Evolutionary conservation across 1,140 invertebrate genomes (phyloP).

Genomic region (Tetranychus urticae): DNA sequence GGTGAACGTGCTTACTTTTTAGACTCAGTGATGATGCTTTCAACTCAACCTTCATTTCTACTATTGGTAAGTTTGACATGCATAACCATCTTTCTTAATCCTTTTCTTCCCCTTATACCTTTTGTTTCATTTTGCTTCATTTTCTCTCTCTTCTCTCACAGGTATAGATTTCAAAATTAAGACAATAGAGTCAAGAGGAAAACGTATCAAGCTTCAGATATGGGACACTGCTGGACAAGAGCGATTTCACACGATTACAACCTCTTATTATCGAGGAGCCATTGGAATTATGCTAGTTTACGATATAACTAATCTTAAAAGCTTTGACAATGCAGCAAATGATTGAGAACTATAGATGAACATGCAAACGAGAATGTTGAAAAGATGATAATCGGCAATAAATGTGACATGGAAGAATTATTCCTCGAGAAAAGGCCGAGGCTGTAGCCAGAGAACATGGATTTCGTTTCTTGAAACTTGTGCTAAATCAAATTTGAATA

Average conservation of each 20-base stretch:
- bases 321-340: slow-evolving; percentile 29
- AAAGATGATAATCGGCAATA: slow-evolving; percentile 98
- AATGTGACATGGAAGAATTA: slow-evolving; percentile 96
- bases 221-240: slow-evolving; percentile 51
- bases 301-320: slow-evolving; percentile 29
- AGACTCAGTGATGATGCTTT: slow-evolving; percentile 89
- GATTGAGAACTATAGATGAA: slow-evolving; percentile 25
- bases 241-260: slow-evolving; percentile 36
- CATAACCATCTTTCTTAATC: slow-evolving; percentile 10
- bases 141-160: slow-evolving; percentile 22
- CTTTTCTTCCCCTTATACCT: not conserved
- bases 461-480: slow-evolving; percentile 97
- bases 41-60: slow-evolving; percentile 94
- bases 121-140: not conserved
- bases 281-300: slow-evolving; percentile 31
- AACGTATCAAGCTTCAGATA: slow-evolving; percentile 95
- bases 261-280: slow-evolving; percentile 34
- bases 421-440: slow-evolving; percentile 67
- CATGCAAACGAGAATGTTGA: slow-evolving; percentile 99
- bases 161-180: slow-evolving; percentile 98
- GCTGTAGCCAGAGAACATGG: slow-evolving; percentile 87
- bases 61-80: slow-evolving; percentile 47
- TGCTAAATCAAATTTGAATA: slow-evolving; percentile 92
- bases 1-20: slow-evolving; percentile 81
- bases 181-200: slow-evolving; percentile 88